phyloP scores from a whole-genome alignment of 2,797 vertebrate genomes.

The Brotula barbata region DNA sequence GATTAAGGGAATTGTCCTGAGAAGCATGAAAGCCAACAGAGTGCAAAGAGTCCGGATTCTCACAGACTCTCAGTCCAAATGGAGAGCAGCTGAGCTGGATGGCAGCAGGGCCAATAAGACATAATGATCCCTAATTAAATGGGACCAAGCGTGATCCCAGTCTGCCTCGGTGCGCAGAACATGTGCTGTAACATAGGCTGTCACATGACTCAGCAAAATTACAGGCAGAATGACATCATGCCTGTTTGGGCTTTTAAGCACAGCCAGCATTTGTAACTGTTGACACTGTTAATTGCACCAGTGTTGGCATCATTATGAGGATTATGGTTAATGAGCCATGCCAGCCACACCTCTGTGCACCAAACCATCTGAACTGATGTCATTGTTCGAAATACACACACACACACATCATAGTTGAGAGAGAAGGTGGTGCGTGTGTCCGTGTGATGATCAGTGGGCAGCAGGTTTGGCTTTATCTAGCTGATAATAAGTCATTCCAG shows the following conservation, averaged over 20 bases:
- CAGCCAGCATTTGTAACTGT: background rate
- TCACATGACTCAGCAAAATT: conserved; percentile 49
- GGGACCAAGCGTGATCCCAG: conserved; percentile 48
- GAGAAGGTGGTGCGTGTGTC: conserved; percentile 17
- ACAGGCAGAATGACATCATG: conserved; percentile 23
- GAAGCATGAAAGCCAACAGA: conserved; percentile 30
- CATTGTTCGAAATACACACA: conserved; percentile 31
- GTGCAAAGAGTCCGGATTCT: conserved; percentile 38
- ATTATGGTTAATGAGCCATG: conserved; percentile 20
- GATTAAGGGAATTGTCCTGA: conserved; percentile 31
- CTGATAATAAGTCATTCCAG: conserved; percentile 52
- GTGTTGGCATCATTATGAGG: conserved; percentile 14
- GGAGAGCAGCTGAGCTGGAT: conserved; percentile 40
- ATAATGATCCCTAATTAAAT: conserved; percentile 69
- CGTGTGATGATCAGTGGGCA: conserved; percentile 56
- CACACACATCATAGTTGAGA: conserved; percentile 10
- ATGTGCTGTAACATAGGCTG: conserved; percentile 18
- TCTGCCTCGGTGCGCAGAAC: conserved; percentile 35
- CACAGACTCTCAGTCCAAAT: conserved; percentile 43
- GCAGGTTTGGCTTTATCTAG: conserved; percentile 57
- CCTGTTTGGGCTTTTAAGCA: conserved; percentile 9
- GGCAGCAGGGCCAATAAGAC: conserved; percentile 42
- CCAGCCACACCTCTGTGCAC: conserved; percentile 48
- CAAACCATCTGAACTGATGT: conserved; percentile 30
- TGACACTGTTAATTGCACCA: too few relatives aligned